phyloP scores from a whole-genome alignment of 2,888 invertebrate genomes.

The Polymixis lichenea region DNA sequence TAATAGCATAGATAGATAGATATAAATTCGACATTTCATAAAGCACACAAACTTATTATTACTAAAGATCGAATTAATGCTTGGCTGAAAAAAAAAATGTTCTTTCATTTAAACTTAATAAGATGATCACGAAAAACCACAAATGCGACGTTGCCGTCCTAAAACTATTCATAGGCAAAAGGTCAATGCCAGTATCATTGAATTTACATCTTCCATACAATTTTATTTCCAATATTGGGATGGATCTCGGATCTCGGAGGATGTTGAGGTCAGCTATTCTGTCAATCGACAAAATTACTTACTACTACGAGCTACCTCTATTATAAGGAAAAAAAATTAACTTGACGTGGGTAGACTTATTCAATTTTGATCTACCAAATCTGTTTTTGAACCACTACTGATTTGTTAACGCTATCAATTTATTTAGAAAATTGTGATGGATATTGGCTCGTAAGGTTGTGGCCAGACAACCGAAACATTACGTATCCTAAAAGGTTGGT shows the following conservation, averaged over 20 bases:
- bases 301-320: conserved; percentile 5
- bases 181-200: conserved; percentile 18
- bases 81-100: too few relatives aligned
- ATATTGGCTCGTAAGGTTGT: too few relatives aligned
- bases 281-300: conserved; percentile 59
- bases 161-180: conserved; percentile 17
- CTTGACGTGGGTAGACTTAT: conserved; percentile 31
- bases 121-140: too few relatives aligned
- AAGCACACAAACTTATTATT: too few relatives aligned
- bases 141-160: background rate
- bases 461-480: background rate
- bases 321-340: conserved; percentile 30
- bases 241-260: too few relatives aligned
- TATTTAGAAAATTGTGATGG: background rate
- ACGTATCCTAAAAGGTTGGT: too few relatives aligned
- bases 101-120: too few relatives aligned
- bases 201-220: conserved; percentile 53
- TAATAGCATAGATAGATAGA: too few relatives aligned
- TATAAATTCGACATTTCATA: too few relatives aligned
- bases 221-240: conserved; percentile 52
- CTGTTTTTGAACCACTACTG: conserved; percentile 11
- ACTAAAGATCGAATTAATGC: too few relatives aligned
- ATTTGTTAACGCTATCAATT: conserved; percentile 6
- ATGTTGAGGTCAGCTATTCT: conserved; percentile 36
- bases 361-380: conserved; percentile 19